Evolutionary conservation across 23 tunicate genomes (phyloP).

Genomic region (Oikopleura albicans): DNA sequence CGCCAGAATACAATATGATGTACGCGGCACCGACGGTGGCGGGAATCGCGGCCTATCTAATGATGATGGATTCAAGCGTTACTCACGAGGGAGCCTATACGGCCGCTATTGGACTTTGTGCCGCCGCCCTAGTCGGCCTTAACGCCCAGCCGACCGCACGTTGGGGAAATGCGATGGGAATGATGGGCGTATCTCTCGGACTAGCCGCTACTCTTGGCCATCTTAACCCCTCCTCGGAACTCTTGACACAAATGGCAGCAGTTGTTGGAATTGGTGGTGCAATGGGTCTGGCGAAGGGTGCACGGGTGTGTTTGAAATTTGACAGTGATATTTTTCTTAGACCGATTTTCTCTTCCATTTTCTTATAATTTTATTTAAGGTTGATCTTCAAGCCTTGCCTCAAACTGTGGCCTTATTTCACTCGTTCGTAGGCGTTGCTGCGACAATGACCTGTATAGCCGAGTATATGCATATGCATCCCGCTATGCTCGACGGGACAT

Average conservation of each 20-base stretch:
- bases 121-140: conserved; percentile 62
- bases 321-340: too few species aligned
- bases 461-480: conserved; percentile 84
- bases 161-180: conserved; percentile 69
- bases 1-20: conserved; percentile 60
- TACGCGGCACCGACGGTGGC: conserved; percentile 61
- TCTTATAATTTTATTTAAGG: too few species aligned
- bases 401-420: conserved; percentile 87
- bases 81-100: too few species aligned
- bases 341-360: too few species aligned
- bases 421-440: conserved; percentile 72
- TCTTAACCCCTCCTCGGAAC: conserved; percentile 39
- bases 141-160: conserved; percentile 66
- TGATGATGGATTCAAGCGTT: too few species aligned
- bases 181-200: conserved; percentile 77
- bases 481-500: conserved; percentile 43
- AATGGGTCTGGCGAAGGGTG: too few species aligned
- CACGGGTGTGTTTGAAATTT: too few species aligned
- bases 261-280: conserved; percentile 60
- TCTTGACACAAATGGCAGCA: conserved; percentile 51
- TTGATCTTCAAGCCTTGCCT: conserved; percentile 62
- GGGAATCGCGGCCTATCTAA: conserved; percentile 47
- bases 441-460: conserved; percentile 81
- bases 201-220: conserved; percentile 60
- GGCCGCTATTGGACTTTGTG: too few species aligned